Percentiles rank a stretch among this genome's conserved stretches.
phyloP scores from a whole-genome alignment of 2,113 vertebrate species.

The Chinchilla lanigera region DNA sequence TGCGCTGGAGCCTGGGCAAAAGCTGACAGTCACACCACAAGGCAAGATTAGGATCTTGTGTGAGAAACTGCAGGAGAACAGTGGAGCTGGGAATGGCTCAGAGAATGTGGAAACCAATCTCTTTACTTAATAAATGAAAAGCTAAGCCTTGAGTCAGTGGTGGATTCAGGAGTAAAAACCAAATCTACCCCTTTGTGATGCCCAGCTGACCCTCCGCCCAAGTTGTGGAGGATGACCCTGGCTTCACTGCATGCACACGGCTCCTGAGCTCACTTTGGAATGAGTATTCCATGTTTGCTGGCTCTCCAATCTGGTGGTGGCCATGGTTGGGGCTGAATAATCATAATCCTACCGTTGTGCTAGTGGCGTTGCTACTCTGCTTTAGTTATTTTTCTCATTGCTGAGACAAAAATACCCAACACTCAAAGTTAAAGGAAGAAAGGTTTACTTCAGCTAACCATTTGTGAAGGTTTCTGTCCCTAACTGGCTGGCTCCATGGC shows the following conservation, averaged over 20 bases:
- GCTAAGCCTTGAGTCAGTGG: neutral
- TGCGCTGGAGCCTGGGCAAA: neutral
- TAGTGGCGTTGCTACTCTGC: neutral
- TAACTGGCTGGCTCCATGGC: neutral
- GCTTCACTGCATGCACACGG: neutral
- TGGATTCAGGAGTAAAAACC: neutral
- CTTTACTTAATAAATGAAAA: neutral
- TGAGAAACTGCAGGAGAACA: neutral
- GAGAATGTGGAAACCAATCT: neutral
- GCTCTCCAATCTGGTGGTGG: neutral
- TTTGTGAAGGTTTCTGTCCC: neutral
- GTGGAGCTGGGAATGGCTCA: neutral
- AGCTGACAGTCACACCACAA: neutral
- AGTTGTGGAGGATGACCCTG: neutral
- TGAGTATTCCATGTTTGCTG: neutral
- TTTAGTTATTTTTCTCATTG: neutral
- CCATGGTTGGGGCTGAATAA: neutral
- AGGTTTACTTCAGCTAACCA: neutral
- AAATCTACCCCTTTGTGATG: neutral
- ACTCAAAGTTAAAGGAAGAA: neutral
- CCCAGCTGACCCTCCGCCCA: too few species aligned
- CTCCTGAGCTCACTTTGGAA: neutral
- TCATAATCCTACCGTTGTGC: neutral
- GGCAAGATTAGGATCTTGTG: neutral
- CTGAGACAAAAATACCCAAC: neutral